Conservation (phyloP, 2,888 invertebrate genomes). For the Helobdella robusta region DNA sequence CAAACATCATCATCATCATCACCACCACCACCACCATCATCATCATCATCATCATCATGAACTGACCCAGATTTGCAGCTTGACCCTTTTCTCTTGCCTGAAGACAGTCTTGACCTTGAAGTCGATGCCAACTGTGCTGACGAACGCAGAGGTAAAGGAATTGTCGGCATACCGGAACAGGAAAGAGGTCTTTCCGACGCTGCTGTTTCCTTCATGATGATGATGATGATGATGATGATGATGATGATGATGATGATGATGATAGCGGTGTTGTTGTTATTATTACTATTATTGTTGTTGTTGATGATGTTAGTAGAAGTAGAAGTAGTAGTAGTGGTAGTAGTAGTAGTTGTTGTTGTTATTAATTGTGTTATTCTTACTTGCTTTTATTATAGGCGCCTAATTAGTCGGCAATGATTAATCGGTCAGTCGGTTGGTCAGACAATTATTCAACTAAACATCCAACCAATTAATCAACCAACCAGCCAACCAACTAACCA, state of each 20-base stretch:
- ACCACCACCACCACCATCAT: constrained; percentile 11
- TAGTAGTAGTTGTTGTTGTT: neutral
- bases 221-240: neutral
- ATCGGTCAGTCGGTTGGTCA: too few relatives aligned
- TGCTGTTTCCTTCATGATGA: constrained; percentile 8
- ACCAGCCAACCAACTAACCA: too few relatives aligned
- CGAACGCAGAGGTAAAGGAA: constrained; percentile 1
- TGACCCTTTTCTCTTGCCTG: constrained; percentile 27
- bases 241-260: neutral
- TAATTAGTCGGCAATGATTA: too few relatives aligned
- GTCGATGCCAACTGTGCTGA: constrained; percentile 27
- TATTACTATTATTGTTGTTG: neutral
- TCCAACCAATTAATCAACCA: too few relatives aligned
- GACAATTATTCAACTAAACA: too few relatives aligned
- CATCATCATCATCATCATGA: neutral
- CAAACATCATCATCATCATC: constrained; percentile 17
- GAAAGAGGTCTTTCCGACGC: constrained; percentile 26
- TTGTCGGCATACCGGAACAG: constrained; percentile 14
- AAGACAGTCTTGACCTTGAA: constrained; percentile 27
- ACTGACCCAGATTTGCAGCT: constrained; percentile 25
- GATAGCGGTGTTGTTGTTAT: neutral
- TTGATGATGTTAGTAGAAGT: neutral
- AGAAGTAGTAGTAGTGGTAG: neutral
- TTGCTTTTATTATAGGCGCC: too few relatives aligned
- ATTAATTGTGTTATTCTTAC: too few relatives aligned